Evolutionary conservation across 1,140 invertebrate species (phyloP).

Genomic region (Cherax quadricarinatus): DNA sequence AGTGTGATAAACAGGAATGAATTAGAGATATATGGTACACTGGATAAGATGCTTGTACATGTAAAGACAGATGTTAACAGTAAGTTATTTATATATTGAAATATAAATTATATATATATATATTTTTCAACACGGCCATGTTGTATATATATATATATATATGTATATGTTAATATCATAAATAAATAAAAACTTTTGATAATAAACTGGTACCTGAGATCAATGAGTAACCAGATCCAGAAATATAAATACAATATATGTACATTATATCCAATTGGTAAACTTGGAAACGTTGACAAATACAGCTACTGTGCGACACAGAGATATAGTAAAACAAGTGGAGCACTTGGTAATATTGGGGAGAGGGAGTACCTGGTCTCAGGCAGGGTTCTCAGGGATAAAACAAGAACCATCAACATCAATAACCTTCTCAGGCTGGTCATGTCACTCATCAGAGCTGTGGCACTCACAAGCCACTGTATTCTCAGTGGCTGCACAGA

Average conservation of each 20-base stretch:
- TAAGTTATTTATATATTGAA: too few species aligned
- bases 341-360: not conserved
- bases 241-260: not conserved
- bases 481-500: not conserved
- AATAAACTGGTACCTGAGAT: not conserved
- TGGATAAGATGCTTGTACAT: too few species aligned
- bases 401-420: constrained; percentile 14
- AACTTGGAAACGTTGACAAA: not conserved
- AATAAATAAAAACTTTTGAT: too few species aligned
- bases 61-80: too few species aligned
- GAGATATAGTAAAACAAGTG: not conserved
- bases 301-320: not conserved
- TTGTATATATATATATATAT: too few species aligned
- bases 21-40: too few species aligned
- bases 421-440: constrained; percentile 7
- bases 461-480: not conserved
- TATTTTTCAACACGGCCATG: too few species aligned
- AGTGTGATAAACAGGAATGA: too few species aligned
- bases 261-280: not conserved
- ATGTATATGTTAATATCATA: too few species aligned
- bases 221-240: not conserved
- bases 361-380: constrained; percentile 31
- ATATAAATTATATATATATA: too few species aligned
- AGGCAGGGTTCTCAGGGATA: constrained; percentile 19
- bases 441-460: constrained; percentile 1